Percentiles rank a stretch among this genome's conserved stretches.
Evolutionary conservation across 2,113 vertebrate genomes (phyloP).

Genomic region (Albula glossodonta): DNA sequence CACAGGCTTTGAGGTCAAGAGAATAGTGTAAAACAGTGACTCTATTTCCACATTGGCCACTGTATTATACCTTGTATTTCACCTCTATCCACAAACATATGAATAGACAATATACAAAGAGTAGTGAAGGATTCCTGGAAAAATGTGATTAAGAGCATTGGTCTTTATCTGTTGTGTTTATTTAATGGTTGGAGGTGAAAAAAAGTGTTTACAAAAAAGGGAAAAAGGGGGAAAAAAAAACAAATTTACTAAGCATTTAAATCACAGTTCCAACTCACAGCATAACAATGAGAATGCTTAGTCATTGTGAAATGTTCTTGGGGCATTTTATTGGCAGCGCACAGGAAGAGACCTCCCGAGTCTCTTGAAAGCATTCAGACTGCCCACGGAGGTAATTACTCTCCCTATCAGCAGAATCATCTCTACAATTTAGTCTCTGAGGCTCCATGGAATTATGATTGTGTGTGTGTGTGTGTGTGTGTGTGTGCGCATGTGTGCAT

Average conservation of each 20-base stretch:
- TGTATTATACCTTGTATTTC: no score
- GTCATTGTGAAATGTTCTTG: constrained; percentile 9
- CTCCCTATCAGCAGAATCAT: constrained; percentile 21
- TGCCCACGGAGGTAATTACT: constrained; percentile 21
- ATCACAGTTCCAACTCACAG: not conserved
- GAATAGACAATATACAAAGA: not conserved
- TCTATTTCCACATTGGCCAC: no score
- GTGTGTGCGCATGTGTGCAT: not conserved
- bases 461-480: constrained; percentile 31
- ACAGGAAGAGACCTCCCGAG: constrained; percentile 1
- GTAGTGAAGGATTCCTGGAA: not conserved
- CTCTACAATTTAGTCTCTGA: not conserved
- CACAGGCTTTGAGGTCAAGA: no score
- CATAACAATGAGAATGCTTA: constrained; percentile 10
- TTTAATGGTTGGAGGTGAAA: not conserved
- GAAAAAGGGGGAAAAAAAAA: not conserved
- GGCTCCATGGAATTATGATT: not conserved
- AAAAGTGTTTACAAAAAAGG: not conserved
- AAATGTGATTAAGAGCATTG: not conserved
- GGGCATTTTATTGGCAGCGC: constrained; percentile 12
- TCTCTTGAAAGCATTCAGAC: constrained; percentile 20
- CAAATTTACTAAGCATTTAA: constrained; percentile 10
- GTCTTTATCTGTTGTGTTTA: not conserved
- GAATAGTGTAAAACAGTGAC: no score
- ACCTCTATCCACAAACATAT: no score